Evolutionary conservation across 2,888 invertebrate genomes (phyloP).

Genomic region (Lasioglossum vierecki): DNA sequence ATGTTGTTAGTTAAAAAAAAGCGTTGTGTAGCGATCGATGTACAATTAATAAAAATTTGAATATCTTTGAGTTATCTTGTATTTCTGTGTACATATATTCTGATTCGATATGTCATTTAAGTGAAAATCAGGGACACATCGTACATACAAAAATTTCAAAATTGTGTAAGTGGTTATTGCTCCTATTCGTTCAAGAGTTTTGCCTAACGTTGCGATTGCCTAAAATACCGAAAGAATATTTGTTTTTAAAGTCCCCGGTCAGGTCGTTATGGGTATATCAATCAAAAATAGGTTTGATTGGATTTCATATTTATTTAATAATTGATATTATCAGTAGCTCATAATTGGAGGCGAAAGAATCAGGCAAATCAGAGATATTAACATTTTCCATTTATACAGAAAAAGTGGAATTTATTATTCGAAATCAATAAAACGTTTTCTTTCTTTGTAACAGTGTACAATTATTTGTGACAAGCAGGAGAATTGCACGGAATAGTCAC

Average conservation of each 20-base stretch:
- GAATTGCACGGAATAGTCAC: constrained; percentile 34
- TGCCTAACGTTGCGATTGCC: not conserved
- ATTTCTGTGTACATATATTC: constrained; percentile 19
- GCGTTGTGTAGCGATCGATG: constrained; percentile 56
- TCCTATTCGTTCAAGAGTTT: not conserved
- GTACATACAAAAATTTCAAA: not conserved
- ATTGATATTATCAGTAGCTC: constrained; percentile 78
- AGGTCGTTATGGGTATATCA: constrained; percentile 44
- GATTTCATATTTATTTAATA: constrained; percentile 79
- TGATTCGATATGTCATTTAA: constrained; percentile 17
- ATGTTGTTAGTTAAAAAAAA: constrained; percentile 69
- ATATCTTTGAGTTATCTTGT: constrained; percentile 55
- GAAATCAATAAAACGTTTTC: constrained; percentile 35
- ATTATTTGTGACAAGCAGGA: constrained; percentile 26
- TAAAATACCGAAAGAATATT: not conserved
- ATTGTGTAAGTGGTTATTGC: not conserved
- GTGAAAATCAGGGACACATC: constrained; percentile 12
- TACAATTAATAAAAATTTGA: constrained; percentile 66
- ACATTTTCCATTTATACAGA: constrained; percentile 48
- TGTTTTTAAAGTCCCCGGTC: not conserved
- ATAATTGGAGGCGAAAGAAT: constrained; percentile 76
- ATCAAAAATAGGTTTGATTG: constrained; percentile 69
- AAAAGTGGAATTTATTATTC: constrained; percentile 45
- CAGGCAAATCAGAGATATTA: constrained; percentile 76
- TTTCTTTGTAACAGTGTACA: constrained; percentile 36